Percentiles rank a stretch among this genome's conserved stretches.
Evolutionary conservation across 2,888 invertebrate species (phyloP).

Genomic region (Dastarcus helophoroides): DNA sequence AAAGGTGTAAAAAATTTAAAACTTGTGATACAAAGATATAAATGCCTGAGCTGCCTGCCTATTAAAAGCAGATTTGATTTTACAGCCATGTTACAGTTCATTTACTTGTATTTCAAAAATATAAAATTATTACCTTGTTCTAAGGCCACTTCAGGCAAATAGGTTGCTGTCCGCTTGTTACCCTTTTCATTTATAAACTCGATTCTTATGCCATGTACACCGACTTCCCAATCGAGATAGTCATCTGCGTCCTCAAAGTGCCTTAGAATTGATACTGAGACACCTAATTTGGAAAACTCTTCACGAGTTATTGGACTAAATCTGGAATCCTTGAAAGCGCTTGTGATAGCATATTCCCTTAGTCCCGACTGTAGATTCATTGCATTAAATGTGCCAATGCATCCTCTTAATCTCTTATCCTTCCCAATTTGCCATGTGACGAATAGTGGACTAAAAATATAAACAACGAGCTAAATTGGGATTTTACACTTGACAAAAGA

Average conservation of each 20-base stretch:
- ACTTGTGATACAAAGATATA: too few species aligned
- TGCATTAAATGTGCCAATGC: slow-evolving; percentile 97
- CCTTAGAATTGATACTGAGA: slow-evolving; percentile 91
- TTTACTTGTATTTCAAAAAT: too few species aligned
- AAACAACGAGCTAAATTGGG: neutral
- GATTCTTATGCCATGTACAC: slow-evolving; percentile 94
- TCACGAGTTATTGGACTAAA: slow-evolving; percentile 91
- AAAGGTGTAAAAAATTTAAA: too few species aligned
- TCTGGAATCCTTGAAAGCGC: slow-evolving; percentile 94
- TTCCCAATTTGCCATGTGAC: slow-evolving; percentile 99
- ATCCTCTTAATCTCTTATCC: slow-evolving; percentile 89
- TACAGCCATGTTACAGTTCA: too few species aligned
- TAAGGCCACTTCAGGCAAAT: slow-evolving; percentile 93
- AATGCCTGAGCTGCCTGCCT: too few species aligned
- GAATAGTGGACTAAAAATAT: slow-evolving; percentile 74
- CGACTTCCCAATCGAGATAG: slow-evolving; percentile 96
- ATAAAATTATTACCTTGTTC: slow-evolving; percentile 71
- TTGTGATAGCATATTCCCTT: slow-evolving; percentile 93
- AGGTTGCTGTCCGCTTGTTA: slow-evolving; percentile 92
- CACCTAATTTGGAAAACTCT: slow-evolving; percentile 84
- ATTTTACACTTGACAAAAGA: neutral
- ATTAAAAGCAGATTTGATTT: too few species aligned
- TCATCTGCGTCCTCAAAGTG: slow-evolving; percentile 93
- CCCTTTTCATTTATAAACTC: slow-evolving; percentile 93
- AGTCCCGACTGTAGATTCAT: slow-evolving; percentile 91